Percentiles rank a stretch among this genome's conserved stretches.
phyloP scores from a whole-genome alignment of 2,797 vertebrate species.

The Morus bassanus region DNA sequence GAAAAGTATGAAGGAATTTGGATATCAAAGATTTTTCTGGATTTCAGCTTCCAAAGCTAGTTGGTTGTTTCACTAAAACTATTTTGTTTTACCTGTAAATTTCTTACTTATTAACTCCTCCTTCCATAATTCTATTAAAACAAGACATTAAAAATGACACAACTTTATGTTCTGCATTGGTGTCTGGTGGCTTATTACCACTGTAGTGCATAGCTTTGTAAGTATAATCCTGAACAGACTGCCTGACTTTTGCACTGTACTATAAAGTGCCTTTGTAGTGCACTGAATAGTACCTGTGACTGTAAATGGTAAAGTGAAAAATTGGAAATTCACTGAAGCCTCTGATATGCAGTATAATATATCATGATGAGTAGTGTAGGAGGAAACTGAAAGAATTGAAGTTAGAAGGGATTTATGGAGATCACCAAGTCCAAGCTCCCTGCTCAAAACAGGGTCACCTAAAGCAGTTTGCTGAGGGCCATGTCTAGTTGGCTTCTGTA shows the following conservation, averaged over 20 bases:
- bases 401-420: not conserved
- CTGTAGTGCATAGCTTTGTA: not conserved
- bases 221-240: not conserved
- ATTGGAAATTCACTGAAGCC: not conserved
- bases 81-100: not conserved
- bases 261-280: accelerated
- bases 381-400: not conserved
- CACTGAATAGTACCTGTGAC: not conserved
- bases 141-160: not conserved
- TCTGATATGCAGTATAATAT: not conserved
- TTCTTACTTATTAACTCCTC: not conserved
- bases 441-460: not conserved
- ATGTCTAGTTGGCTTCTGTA: not conserved
- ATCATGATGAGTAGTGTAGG: not conserved
- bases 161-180: not conserved
- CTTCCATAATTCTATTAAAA: not conserved
- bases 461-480: not conserved
- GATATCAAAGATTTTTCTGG: not conserved
- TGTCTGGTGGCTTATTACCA: not conserved
- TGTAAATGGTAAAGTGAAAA: not conserved
- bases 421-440: not conserved
- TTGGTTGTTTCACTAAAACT: not conserved
- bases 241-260: not conserved
- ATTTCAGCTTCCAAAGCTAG: not conserved
- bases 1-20: not conserved